Base-by-base conservation (phyloP, 2,797 vertebrate species). In the Sebastes hubbsi region DNA sequence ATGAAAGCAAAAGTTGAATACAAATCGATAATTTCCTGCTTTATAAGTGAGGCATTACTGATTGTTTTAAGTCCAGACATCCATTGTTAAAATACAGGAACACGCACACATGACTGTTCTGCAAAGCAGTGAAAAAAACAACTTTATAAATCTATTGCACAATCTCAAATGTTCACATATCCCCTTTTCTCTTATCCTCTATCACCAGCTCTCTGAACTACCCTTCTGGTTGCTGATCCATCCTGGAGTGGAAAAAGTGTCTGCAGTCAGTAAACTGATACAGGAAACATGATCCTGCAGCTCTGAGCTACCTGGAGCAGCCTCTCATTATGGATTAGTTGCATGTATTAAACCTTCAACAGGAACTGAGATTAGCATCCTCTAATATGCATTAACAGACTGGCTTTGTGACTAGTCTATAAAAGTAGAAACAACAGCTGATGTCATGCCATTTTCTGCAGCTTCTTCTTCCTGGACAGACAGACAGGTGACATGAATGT, bases 241-340 rank as follows among this genome's bases (percentile, higher is more conserved):
- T 42, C 64, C 67, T 10, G 46, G 24, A 59, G 64, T 82, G 88
- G 75, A 83, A 88, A 86, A 70, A 34, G 79, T 5, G 3, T 16
- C 56, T 8, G 27, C 61, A 20, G 68, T n/a, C 71, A 32, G 88
- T 82, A 90, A 91, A 75, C 82, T 55, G 88, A 91, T 84, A 78
- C 82, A 61, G 82, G 87, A 79, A 87, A 92, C 88, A 46, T 46
- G 14, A 46, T 46, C 84, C 78, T 42, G 58, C 54, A 67, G 83
- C 82, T 87, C 63, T 86, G 87, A 79, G 81, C 79, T 65, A 32
- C 72, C 78, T 56, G 66, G 42, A 64, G 54, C 55, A 56, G 61
- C 65, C 69, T 18, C 76, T 54, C 25, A 36, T 29, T 46, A 27
- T 4, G 68, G 77, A 80, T 77, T 71, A 82, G 29, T 24, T 24